phyloP scores from a whole-genome alignment of 2,113 vertebrate genomes.

The Nyctibius bracteatus region DNA sequence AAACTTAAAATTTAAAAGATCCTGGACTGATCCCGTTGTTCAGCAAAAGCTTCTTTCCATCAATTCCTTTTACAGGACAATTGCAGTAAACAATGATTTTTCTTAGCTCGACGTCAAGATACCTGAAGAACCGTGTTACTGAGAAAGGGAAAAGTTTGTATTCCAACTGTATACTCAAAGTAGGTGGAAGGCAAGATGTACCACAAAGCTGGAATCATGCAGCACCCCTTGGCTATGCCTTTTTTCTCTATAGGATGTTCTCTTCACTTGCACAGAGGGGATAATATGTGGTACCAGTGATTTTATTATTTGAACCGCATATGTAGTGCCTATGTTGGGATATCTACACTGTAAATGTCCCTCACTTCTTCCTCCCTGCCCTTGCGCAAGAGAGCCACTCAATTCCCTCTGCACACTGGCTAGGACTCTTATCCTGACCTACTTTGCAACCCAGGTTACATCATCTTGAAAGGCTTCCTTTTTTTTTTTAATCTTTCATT shows the following conservation, averaged over 20 bases:
- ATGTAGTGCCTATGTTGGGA: neutral
- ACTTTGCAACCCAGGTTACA: neutral
- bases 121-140: neutral
- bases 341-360: neutral
- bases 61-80: neutral
- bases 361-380: rapidly evolving
- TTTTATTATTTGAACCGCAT: neutral
- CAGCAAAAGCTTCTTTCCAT: neutral
- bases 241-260: neutral
- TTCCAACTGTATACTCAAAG: neutral
- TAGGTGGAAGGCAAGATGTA: neutral
- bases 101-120: neutral
- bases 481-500: neutral
- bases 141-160: neutral
- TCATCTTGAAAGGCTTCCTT: neutral
- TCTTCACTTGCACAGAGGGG: neutral
- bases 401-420: neutral
- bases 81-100: neutral
- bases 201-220: neutral
- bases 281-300: neutral
- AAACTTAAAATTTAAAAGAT: neutral
- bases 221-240: neutral
- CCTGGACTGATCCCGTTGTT: neutral
- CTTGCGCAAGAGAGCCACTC: neutral
- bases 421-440: neutral